Conservation (phyloP, 2,113 vertebrate species). For the Lepisosteus oculatus region DNA sequence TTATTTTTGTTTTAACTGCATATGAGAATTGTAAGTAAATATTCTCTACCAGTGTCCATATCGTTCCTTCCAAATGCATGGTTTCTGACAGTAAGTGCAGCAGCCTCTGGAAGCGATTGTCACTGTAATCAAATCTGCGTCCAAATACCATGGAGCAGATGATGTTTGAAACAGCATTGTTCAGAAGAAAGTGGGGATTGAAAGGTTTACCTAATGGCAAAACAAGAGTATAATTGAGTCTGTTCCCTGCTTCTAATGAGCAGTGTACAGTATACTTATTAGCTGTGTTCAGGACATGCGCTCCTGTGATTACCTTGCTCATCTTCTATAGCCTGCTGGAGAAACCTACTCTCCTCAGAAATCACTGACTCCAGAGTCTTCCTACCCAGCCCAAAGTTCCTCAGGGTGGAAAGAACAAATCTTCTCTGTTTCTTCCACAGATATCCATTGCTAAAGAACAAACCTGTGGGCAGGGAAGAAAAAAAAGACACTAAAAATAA, state of each 20-base stretch:
- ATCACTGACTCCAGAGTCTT: slow-evolving; percentile 51
- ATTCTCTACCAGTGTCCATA: slow-evolving; percentile 56
- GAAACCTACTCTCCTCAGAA: slow-evolving; percentile 43
- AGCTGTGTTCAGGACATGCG: no score
- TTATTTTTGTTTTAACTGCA: no score
- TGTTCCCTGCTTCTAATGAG: no score
- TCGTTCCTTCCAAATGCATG: slow-evolving; percentile 29
- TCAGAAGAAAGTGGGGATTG: slow-evolving; percentile 66
- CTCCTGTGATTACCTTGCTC: slow-evolving; percentile 46
- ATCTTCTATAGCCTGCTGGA: slow-evolving; percentile 33
- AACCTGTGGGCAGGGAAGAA: slow-evolving; percentile 26
- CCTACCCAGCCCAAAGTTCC: slow-evolving; percentile 58
- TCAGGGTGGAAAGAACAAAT: slow-evolving; percentile 42
- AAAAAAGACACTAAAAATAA: no score
- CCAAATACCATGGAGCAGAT: slow-evolving; percentile 78
- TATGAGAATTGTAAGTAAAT: no score
- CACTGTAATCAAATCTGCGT: slow-evolving; percentile 68
- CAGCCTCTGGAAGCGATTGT: slow-evolving; percentile 62
- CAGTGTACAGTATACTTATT: no score
- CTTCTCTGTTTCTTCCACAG: slow-evolving; percentile 49
- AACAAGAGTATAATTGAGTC: no score
- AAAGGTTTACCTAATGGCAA: no score
- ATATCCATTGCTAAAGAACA: slow-evolving; percentile 4
- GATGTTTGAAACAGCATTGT: slow-evolving; percentile 70
- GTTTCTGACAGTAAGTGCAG: slow-evolving; percentile 48